Evolutionary conservation across 2,113 vertebrate genomes (phyloP), one percentile per base, ranked within the genome.

Genomic region (Neopipo cinnamomea): DNA sequence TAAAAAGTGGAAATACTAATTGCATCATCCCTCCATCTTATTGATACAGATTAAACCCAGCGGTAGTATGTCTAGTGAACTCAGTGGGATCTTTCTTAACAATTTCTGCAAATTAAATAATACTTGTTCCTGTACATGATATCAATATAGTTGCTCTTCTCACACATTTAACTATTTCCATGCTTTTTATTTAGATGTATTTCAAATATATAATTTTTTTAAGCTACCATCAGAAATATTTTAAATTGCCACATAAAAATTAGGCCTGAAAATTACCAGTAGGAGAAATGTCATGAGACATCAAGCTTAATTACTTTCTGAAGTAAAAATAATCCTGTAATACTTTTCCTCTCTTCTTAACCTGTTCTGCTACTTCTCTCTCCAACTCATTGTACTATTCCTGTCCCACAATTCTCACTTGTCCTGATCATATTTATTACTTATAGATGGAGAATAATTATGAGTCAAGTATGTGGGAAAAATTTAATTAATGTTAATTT

Each of bases 101-200:
- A 94, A 66, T 96, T 95, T 97, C 89, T 96, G 70, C 83, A 97
- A 97, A 97, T 97, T 96, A 94, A 97, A 97, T 97, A 96, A 88
- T 94, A 94, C 73, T 81, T 94, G 46, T 85, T 97, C 72, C 82
- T 94, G 68, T 82, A 80, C 56, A 52, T 50, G 23, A 37, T 93
- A 94, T 81, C 91, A 92, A 91, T 68, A 89, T 63, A 96, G 63
- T 72, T 92, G 77, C 47, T 81, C 73, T 96, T 96, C 61, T 91
- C 19, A 77, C 47, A 85, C 28, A 50, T 84, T 92, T 82, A 90
- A 53, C 30, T 95, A 95, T 88, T 97, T 79, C 89, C 31, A 49
- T 59, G 6, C 35, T 85, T 95, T 88, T 68, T 70, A 41, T 73
- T 92, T 87, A 63, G n/a, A 62, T 8, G 5, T 73, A 53, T 11